Percentiles rank a stretch among this genome's conserved stretches.
phyloP scores from a whole-genome alignment of 2,113 vertebrate species.

The Epinephelus lanceolatus region DNA sequence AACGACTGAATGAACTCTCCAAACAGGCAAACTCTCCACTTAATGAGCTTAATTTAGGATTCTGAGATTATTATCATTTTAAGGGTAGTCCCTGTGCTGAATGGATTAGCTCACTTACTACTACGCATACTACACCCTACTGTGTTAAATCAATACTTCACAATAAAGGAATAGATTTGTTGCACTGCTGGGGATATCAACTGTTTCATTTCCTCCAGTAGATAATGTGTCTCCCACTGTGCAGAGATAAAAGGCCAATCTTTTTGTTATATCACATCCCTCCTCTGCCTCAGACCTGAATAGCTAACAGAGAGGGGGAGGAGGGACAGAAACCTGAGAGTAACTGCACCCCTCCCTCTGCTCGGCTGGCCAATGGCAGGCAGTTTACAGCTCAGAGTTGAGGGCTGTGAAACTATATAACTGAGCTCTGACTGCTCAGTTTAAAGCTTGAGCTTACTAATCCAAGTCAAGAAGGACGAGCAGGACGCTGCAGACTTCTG shows the following conservation, averaged over 20 bases:
- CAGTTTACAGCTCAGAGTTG: conserved; percentile 30
- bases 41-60: neutral
- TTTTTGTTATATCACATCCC: conserved; percentile 69
- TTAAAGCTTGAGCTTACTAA: conserved; percentile 62
- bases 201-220: neutral
- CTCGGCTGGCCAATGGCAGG: conserved; percentile 78
- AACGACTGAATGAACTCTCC: neutral
- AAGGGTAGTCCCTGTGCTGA: conserved; percentile 9
- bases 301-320: conserved; percentile 69
- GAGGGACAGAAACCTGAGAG: conserved; percentile 80
- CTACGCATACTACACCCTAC: neutral
- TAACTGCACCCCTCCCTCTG: conserved; percentile 67
- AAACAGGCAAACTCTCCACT: neutral
- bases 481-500: conserved; percentile 24
- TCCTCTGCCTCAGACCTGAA: conserved; percentile 55
- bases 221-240: conserved; percentile 26
- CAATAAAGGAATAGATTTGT: neutral
- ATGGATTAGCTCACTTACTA: neutral
- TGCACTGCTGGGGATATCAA: conserved; percentile 1
- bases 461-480: conserved; percentile 14
- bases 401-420: conserved; percentile 79
- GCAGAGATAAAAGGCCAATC: conserved; percentile 39
- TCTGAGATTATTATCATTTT: conserved; percentile 2
- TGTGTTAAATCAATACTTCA: neutral
- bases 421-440: conserved; percentile 20